Conservation (phyloP, 2,113 vertebrate species). For the Pithys albifrons region DNA sequence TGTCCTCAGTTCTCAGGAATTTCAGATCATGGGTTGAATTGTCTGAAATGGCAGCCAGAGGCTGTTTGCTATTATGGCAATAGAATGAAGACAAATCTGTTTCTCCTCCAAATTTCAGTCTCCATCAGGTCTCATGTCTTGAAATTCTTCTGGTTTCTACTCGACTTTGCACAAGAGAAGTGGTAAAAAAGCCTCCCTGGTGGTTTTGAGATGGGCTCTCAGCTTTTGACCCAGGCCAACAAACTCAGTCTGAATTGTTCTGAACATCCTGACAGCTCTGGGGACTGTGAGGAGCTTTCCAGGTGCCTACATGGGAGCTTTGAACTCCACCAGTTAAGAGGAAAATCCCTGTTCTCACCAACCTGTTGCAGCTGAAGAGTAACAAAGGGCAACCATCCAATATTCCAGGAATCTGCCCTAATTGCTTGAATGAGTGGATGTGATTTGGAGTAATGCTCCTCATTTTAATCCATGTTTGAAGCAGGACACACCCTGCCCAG, state of each 20-base stretch:
- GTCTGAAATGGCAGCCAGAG: background rate
- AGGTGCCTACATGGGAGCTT: background rate
- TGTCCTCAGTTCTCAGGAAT: background rate
- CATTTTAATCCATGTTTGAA: background rate
- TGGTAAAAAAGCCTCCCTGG: background rate
- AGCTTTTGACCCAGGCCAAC: background rate
- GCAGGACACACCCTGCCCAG: background rate
- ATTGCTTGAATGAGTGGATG: background rate
- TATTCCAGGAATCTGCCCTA: background rate
- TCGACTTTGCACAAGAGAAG: background rate
- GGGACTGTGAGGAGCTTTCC: background rate
- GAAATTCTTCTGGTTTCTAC: background rate
- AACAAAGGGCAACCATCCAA: background rate
- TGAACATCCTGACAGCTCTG: background rate
- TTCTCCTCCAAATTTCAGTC: background rate
- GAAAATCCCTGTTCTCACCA: background rate
- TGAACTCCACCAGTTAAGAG: background rate
- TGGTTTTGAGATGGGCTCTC: background rate
- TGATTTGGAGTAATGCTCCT: background rate
- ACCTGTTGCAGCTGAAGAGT: background rate
- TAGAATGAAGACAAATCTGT: background rate
- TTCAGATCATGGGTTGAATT: background rate
- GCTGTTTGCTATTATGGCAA: background rate
- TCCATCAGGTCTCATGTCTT: background rate
- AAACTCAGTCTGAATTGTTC: background rate